Percentiles rank a stretch among this genome's conserved stretches.
Evolutionary conservation across 2,888 invertebrate genomes (phyloP).

Genomic region (Apomyelois bistriatella): DNA sequence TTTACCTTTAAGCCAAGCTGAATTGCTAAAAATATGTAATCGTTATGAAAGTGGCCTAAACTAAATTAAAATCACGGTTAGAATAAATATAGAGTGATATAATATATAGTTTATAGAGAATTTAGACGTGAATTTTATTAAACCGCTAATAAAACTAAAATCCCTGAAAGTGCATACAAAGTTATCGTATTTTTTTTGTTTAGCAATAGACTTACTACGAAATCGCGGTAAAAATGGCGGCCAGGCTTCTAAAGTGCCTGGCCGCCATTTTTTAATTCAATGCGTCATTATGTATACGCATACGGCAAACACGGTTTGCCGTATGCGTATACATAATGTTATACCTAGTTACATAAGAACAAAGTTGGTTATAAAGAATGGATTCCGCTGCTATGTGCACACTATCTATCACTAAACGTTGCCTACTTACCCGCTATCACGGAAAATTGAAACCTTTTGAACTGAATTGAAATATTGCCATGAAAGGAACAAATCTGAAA

Average conservation of each 20-base stretch:
- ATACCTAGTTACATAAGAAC: not conserved
- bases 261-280: no score
- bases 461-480: constrained; percentile 44
- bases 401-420: constrained; percentile 27
- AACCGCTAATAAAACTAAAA: no score
- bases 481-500: constrained; percentile 41
- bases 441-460: constrained; percentile 49
- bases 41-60: constrained; percentile 35
- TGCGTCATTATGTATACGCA: no score
- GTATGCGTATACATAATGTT: no score
- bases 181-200: no score
- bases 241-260: no score
- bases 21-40: constrained; percentile 40
- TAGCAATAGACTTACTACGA: no score
- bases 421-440: constrained; percentile 31
- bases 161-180: no score
- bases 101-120: no score
- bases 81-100: not conserved
- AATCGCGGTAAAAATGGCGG: no score
- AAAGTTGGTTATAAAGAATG: not conserved
- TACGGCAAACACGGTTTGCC: no score
- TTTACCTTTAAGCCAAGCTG: constrained; percentile 14
- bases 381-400: not conserved
- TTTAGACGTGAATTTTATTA: no score
- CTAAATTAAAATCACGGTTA: constrained; percentile 7